phyloP scores from a whole-genome alignment of 35 echinoderm and acorn worm genomes.

The Ophioderma brevispina region DNA sequence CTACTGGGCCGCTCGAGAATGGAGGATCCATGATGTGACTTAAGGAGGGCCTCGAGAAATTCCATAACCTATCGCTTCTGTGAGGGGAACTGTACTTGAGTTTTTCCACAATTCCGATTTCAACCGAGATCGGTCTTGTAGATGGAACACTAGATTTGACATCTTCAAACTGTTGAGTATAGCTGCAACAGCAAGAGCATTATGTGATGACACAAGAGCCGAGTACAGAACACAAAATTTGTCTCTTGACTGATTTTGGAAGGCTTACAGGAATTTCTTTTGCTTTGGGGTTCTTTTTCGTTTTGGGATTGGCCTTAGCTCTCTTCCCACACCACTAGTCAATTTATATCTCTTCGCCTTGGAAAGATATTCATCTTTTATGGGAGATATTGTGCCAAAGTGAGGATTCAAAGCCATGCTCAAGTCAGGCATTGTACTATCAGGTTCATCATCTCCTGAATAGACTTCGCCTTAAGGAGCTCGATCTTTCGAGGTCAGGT shows the following conservation, averaged over 20 bases:
- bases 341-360: background rate
- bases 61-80: background rate
- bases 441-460: background rate
- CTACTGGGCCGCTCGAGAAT: background rate
- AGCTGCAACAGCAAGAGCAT: background rate
- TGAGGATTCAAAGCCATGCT: too few relatives aligned
- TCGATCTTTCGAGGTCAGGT: background rate
- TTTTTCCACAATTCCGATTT: background rate
- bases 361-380: background rate
- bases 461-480: background rate
- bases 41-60: background rate
- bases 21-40: background rate
- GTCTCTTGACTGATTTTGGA: background rate
- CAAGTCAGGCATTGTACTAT: background rate
- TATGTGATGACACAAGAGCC: background rate
- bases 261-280: background rate
- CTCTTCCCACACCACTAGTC: background rate
- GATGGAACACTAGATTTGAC: background rate
- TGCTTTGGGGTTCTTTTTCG: background rate
- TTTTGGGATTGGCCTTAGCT: background rate
- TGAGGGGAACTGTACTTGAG: background rate
- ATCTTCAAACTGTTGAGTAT: constrained; percentile 1
- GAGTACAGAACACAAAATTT: background rate
- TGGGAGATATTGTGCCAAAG: background rate
- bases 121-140: background rate